Base-by-base conservation (phyloP, 2,888 invertebrate species). In the Tipula vernalis region DNA sequence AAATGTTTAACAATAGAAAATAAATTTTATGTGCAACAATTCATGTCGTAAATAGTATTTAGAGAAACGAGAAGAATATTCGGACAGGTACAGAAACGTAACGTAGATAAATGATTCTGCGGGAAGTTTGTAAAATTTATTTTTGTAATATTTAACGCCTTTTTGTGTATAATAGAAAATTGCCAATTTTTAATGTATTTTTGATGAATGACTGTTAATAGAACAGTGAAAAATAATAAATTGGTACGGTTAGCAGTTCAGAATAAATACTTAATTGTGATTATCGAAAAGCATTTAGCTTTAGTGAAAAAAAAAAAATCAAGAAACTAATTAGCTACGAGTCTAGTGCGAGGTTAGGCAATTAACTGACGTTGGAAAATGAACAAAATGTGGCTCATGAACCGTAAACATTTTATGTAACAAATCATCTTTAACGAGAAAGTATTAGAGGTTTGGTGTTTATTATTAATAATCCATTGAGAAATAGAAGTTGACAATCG, bases 1-100 rank as follows among this genome's bases (percentile, higher is more conserved):
- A 84, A 39, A 39, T 15, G 5, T 39, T 71, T 28, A 71, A 71
- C 71, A 71, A 71, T 71, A 28, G 71, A 71, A 51, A 71, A 71
- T 71, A 84, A 39, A 15, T 84, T 84, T 36, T 84, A 15, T 84
- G 84, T 84, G 84, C 84, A 84, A 39, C 84, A 84, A 84, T 84
- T 84, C 84, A 36, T 84, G 39, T 84, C 84, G 39, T 84, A 84
- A 84, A 39, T 51, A 51, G 3, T 13, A 44, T 10, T 12, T n/a
- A 15, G n/a, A n/a, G 8, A n/a, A 8, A 84, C 28, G 71, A 71
- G 71, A 71, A 10, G n/a, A 28, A 28, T 28, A 39, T 39, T 36
- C 84, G 84, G 84, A 84, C 84, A 84, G 84, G 84, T 84, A 84
- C 71, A 71, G 10, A 71, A 84, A 41, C 10, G 39, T 84, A 84